phyloP scores from a whole-genome alignment of 2,797 vertebrate genomes.

The Anabacerthia variegaticeps region DNA sequence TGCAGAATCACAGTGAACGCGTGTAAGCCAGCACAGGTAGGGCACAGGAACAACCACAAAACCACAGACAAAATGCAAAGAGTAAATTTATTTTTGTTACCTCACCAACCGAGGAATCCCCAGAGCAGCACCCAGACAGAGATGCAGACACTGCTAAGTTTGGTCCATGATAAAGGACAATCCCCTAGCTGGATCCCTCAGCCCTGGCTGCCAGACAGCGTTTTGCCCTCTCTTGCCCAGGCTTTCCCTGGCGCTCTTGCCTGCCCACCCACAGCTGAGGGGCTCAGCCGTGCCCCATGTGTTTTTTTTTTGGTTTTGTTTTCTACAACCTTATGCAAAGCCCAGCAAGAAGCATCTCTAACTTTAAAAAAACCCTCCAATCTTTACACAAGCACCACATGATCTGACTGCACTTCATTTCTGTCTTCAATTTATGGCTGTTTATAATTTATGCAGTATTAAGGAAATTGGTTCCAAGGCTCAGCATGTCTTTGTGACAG shows the following conservation, averaged over 20 bases:
- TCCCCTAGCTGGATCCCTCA: too few relatives aligned
- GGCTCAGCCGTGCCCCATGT: too few relatives aligned
- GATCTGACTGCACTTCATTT: not conserved
- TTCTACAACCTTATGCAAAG: not conserved
- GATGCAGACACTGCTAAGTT: too few relatives aligned
- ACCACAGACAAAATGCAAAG: too few relatives aligned
- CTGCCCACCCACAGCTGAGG: too few relatives aligned
- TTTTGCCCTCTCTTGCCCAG: not conserved
- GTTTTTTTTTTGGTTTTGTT: not conserved
- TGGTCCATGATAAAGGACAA: too few relatives aligned
- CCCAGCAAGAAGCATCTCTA: not conserved
- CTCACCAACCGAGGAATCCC: too few relatives aligned
- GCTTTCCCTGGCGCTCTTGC: rapidly evolving
- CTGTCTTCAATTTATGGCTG: not conserved
- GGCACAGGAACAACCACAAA: not conserved
- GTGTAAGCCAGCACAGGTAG: not conserved
- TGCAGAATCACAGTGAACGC: rapidly evolving
- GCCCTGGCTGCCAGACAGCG: not conserved
- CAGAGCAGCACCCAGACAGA: too few relatives aligned
- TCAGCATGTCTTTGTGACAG: not conserved
- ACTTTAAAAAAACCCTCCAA: not conserved
- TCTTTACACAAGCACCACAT: not conserved
- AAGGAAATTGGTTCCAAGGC: not conserved
- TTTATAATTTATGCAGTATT: not conserved
- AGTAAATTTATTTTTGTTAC: too few relatives aligned